phyloP scores from a whole-genome alignment of 1,140 invertebrate species.

The Halotydeus destructor region DNA sequence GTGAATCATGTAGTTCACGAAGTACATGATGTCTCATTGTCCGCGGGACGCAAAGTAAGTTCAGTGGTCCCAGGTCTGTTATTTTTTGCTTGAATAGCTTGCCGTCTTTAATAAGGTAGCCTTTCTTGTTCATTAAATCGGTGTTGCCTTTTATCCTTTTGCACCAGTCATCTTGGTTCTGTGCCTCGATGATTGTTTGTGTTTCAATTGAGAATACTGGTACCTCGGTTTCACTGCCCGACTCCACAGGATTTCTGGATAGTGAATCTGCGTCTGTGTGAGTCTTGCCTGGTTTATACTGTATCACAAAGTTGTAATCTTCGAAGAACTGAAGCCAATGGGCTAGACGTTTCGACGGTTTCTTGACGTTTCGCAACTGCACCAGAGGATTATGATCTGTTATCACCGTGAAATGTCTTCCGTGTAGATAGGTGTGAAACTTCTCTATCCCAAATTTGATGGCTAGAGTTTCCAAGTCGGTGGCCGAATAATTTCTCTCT shows the following conservation, averaged over 20 bases:
- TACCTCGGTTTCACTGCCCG: background rate
- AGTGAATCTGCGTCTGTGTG: conserved; percentile 7
- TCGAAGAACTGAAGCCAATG: conserved; percentile 16
- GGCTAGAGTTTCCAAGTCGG: conserved; percentile 31
- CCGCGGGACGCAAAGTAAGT: conserved; percentile 1
- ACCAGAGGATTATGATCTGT: conserved; percentile 30
- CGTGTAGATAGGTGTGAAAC: conserved; percentile 29
- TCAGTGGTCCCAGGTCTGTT: no score
- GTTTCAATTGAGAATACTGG: no score
- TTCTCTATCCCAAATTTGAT: conserved; percentile 27
- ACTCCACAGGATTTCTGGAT: background rate
- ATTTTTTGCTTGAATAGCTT: background rate
- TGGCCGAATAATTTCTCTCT: conserved; percentile 27
- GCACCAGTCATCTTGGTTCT: background rate
- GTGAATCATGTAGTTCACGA: background rate
- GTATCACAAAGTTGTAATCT: conserved; percentile 15
- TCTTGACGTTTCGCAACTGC: conserved; percentile 26
- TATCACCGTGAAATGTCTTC: conserved; percentile 28
- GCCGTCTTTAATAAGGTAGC: background rate
- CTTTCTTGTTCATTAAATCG: background rate
- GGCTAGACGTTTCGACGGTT: conserved; percentile 14
- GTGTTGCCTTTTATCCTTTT: background rate
- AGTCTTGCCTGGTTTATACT: conserved; percentile 7
- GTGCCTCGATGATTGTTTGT: background rate
- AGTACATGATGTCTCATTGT: background rate